These are phyloP conservation scores for Cacatua alba DNA, from an alignment of 2,113 vertebrate genomes.

Conservation along the genomic window DNA sequence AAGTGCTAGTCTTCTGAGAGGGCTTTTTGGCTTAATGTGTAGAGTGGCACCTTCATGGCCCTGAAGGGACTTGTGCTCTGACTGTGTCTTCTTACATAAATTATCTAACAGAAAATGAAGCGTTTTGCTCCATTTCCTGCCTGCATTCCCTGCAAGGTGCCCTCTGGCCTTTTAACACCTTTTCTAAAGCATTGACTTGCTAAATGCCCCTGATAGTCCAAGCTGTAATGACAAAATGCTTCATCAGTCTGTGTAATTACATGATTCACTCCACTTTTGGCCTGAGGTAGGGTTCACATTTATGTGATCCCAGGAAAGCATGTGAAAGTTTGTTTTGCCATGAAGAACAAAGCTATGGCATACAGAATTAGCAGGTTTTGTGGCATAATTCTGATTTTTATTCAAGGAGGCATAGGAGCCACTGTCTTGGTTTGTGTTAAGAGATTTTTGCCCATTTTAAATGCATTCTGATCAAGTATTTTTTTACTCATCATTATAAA, in stretches of 20 bases:
- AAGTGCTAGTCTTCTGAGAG: not conserved
- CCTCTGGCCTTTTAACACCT: not conserved
- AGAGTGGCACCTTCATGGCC: not conserved
- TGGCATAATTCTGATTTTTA: not conserved
- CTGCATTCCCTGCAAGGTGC: not conserved
- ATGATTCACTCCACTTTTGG: not conserved
- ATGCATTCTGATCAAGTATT: not conserved
- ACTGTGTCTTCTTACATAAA: not conserved
- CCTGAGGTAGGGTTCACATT: not conserved
- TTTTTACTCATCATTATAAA: not conserved
- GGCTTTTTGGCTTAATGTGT: not conserved
- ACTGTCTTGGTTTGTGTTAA: not conserved
- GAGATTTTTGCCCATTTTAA: not conserved
- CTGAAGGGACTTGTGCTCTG: not conserved
- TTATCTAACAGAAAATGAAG: not conserved
- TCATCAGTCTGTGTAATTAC: not conserved
- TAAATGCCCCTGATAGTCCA: not conserved
- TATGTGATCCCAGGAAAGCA: not conserved
- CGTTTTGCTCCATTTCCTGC: not conserved
- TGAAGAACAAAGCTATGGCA: not conserved
- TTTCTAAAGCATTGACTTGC: not conserved
- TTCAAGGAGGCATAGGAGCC: not conserved
- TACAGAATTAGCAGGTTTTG: not conserved
- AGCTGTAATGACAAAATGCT: not conserved
- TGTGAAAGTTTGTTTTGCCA: not conserved